Evolutionary conservation across 1,140 invertebrate species (phyloP).

Genomic region (Zaprionus camerounensis): DNA sequence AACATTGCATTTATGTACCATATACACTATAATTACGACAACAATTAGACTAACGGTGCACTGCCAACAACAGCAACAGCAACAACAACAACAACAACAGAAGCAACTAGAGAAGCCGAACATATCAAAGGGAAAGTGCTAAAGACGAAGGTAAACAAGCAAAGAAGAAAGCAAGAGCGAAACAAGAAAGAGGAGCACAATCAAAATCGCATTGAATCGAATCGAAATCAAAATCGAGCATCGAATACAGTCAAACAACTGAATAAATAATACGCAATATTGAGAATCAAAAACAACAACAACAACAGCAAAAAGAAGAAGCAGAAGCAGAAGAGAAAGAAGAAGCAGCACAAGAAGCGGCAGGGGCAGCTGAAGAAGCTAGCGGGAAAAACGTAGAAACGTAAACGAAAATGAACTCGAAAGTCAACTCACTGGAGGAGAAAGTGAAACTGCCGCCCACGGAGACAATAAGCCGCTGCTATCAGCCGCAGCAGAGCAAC

Average conservation of each 20-base stretch:
- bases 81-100: neutral
- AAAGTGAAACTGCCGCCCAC: slow-evolving; percentile 90
- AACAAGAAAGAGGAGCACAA: slow-evolving; percentile 34
- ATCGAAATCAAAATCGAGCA: slow-evolving; percentile 31
- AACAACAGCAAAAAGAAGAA: neutral
- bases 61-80: slow-evolving; percentile 24
- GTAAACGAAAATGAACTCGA: slow-evolving; percentile 72
- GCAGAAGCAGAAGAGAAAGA: neutral
- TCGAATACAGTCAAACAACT: slow-evolving; percentile 25
- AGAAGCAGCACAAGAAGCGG: neutral
- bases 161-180: slow-evolving; percentile 27
- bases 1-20: slow-evolving; percentile 49
- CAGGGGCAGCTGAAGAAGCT: slow-evolving; percentile 23
- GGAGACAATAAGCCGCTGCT: slow-evolving; percentile 91
- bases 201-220: slow-evolving; percentile 24
- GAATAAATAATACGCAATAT: slow-evolving; percentile 11
- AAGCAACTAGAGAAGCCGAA: slow-evolving; percentile 7
- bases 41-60: slow-evolving; percentile 37
- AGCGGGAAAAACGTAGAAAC: neutral
- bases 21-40: slow-evolving; percentile 20
- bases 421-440: slow-evolving; percentile 85
- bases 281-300: slow-evolving; percentile 10
- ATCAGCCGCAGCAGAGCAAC: slow-evolving; percentile 87
- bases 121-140: slow-evolving; percentile 30
- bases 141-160: neutral